phyloP scores from a whole-genome alignment of 2,797 vertebrate genomes.

The Ctenopoma multispine region DNA sequence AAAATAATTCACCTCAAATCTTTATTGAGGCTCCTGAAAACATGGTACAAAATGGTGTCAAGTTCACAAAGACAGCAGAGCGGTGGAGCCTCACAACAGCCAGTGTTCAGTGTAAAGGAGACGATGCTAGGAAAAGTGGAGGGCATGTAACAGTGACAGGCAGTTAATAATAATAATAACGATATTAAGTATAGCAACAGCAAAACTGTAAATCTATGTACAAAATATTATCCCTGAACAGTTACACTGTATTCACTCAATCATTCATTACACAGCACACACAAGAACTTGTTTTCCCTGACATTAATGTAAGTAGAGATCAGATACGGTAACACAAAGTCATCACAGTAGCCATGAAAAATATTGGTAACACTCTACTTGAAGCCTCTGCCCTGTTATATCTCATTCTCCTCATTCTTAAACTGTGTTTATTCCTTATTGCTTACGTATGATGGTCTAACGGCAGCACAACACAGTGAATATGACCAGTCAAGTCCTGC shows the following conservation, averaged over 20 bases:
- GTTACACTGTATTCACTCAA: constrained; percentile 65
- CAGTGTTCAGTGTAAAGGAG: constrained; percentile 53
- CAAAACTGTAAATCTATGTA: constrained; percentile 69
- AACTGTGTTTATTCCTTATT: constrained; percentile 9
- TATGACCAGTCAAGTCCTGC: constrained; percentile 27
- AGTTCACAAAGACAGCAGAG: constrained; percentile 75
- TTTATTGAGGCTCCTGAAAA: constrained; percentile 82
- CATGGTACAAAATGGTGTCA: constrained; percentile 78
- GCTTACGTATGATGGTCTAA: background rate
- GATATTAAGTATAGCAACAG: constrained; percentile 54
- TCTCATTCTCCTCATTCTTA: background rate
- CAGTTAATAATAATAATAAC: constrained; percentile 51
- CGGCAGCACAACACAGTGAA: background rate
- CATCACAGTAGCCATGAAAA: constrained; percentile 58
- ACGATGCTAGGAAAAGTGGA: constrained; percentile 50
- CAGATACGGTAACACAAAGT: constrained; percentile 40
- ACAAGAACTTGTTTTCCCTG: constrained; percentile 67
- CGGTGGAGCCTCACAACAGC: constrained; percentile 55
- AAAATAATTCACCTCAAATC: constrained; percentile 70
- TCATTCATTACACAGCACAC: constrained; percentile 56
- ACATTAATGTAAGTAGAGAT: constrained; percentile 60
- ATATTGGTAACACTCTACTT: constrained; percentile 11
- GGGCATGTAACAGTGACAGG: constrained; percentile 61
- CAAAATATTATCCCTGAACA: constrained; percentile 83
- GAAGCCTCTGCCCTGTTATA: constrained; percentile 19